Conservation (phyloP, 64 coral and sea anemone genomes). For the Actinia equina region DNA sequence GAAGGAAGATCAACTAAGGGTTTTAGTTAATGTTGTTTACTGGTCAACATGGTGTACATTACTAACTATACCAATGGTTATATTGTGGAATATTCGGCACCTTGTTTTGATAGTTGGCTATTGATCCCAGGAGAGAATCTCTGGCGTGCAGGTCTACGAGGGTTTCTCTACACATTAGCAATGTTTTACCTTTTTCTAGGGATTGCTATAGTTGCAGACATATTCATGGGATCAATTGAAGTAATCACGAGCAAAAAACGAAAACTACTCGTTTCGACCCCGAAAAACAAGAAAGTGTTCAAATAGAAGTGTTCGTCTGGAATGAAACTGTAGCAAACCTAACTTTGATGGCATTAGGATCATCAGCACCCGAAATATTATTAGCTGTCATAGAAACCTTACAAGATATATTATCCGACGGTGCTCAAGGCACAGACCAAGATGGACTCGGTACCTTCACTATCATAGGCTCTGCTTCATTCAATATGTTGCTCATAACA, state of each 20-base stretch:
- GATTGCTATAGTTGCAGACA: slow-evolving; percentile 88
- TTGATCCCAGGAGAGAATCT: slow-evolving; percentile 73
- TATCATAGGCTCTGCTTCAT: slow-evolving; percentile 83
- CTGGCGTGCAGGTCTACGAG: slow-evolving; percentile 61
- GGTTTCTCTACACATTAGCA: slow-evolving; percentile 63
- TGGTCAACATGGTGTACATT: slow-evolving; percentile 32
- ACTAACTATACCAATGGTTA: slow-evolving; percentile 76
- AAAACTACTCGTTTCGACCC: slow-evolving; percentile 62
- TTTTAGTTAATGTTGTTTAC: not conserved
- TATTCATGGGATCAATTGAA: slow-evolving; percentile 91
- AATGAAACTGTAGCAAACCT: slow-evolving; percentile 93
- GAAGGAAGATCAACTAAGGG: not conserved
- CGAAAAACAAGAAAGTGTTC: slow-evolving; percentile 61
- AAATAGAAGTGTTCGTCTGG: slow-evolving; percentile 86
- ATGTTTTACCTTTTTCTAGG: slow-evolving; percentile 89
- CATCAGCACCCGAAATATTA: slow-evolving; percentile 83
- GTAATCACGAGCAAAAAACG: slow-evolving; percentile 87
- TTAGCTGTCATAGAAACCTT: slow-evolving; percentile 79
- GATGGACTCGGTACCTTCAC: slow-evolving; percentile 92
- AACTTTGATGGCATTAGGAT: slow-evolving; percentile 87
- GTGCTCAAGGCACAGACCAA: slow-evolving; percentile 18
- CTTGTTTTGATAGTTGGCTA: slow-evolving; percentile 84
- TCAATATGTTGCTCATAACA: slow-evolving; percentile 87
- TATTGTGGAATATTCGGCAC: slow-evolving; percentile 61
- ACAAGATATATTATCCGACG: slow-evolving; percentile 38